Percentiles rank a stretch among this genome's conserved stretches.
phyloP scores from a whole-genome alignment of 2,797 vertebrate species.

The Podargus strigoides region DNA sequence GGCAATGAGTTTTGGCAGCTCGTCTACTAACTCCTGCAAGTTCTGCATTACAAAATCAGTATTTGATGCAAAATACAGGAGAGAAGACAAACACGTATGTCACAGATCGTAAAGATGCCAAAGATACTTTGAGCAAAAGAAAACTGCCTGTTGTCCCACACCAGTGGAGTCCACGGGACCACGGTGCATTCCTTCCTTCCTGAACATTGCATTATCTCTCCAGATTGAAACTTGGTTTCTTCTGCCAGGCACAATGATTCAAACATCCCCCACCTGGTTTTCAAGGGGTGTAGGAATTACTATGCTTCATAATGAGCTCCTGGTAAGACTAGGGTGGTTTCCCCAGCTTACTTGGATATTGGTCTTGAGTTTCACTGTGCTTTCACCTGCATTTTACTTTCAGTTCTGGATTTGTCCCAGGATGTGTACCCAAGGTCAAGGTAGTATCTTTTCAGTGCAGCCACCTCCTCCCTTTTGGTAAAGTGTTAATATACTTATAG shows the following conservation, averaged over 20 bases:
- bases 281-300: neutral
- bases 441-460: neutral
- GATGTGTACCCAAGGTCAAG: neutral
- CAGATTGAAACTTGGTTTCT: neutral
- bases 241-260: neutral
- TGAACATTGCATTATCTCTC: neutral
- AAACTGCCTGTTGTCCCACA: neutral
- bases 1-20: neutral
- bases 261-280: neutral
- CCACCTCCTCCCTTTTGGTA: neutral
- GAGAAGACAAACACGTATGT: neutral
- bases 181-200: neutral
- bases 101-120: neutral
- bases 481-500: neutral
- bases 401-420: neutral
- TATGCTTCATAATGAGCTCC: neutral
- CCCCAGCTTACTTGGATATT: neutral
- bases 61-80: neutral
- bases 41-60: neutral
- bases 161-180: neutral
- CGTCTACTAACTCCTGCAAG: neutral
- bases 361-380: neutral
- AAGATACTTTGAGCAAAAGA: neutral
- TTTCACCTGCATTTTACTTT: constrained; percentile 12
- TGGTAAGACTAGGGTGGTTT: neutral